Evolutionary conservation across 2,797 vertebrate genomes (phyloP), one percentile per base, ranked within the genome.

Genomic region (Arnoldichthys spilopterus): DNA sequence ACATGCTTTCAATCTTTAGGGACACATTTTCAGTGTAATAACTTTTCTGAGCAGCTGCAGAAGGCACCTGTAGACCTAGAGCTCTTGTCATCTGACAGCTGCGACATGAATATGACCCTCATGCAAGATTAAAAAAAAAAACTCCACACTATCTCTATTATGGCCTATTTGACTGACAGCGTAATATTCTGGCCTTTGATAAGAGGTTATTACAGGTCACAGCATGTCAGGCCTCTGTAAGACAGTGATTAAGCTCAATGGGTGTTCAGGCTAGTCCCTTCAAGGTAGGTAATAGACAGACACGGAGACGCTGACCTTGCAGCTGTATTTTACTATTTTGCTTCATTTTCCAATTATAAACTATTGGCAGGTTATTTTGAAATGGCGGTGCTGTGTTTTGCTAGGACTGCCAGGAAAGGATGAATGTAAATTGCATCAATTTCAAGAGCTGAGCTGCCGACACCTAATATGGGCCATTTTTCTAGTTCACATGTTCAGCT

Each of bases 121-220:
- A 34, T 62, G 71, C 67, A 68, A 72, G 74, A 85, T 77, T 78
- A 80, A 59, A 68, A 47, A 40, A 40, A 40, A 40, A 37, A 37
- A 59, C 34, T 24, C 54, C 22, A 26, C 69, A 75, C 53, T 34
- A 64, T 49, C 28, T 69, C 40, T 77, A 59, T 72, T 43, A 72
- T 45, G 28, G 61, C 30, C 20, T 43, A 66, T 18, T 78, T 66
- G 74, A 76, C 9, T 76, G 79, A 67, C 68, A 76, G 68, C 16
- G 28, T 72, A 76, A 81, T 81, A 76, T 54, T 34, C 45, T 54
- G 58, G 28, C 73, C 62, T 45, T 58, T 62, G 26, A 76, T 64
- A 47, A 64, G 64, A 69, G 53, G 45, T 45, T 54, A 56, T 37
- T 20, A 4, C 26, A 64, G 73, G 66, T 71, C 49, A 63, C 45